Conservation (phyloP, 92 coral and sea anemone genomes). For the Chrysogorgia sp. region DNA sequence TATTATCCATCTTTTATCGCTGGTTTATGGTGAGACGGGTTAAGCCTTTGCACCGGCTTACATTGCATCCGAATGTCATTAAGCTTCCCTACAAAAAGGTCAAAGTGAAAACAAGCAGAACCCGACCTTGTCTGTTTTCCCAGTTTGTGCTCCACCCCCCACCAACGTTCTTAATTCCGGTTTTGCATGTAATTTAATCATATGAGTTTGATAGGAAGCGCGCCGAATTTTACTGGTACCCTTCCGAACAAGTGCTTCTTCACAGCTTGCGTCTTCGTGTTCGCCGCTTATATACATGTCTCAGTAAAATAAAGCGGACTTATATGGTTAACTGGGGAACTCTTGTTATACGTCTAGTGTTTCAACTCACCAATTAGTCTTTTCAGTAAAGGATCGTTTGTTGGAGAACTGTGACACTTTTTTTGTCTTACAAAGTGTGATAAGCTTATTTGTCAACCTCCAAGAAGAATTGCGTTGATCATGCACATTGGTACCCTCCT, state of each 20-base stretch:
- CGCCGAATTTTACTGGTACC: not conserved
- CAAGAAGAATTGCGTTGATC: slow-evolving; percentile 2
- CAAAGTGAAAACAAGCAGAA: not conserved
- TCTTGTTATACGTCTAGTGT: not conserved
- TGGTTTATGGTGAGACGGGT: too few relatives aligned
- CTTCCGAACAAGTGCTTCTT: slow-evolving; percentile 1
- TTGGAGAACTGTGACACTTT: not conserved
- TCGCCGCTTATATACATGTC: not conserved
- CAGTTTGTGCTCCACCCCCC: slow-evolving; percentile 28
- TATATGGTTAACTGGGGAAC: not conserved
- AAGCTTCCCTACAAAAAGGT: too few relatives aligned
- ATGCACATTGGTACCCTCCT: slow-evolving; percentile 14
- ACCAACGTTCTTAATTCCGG: slow-evolving; percentile 11
- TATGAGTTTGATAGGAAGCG: slow-evolving; percentile 10
- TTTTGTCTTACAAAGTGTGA: slow-evolving; percentile 11
- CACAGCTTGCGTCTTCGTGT: slow-evolving; percentile 2
- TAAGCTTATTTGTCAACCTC: slow-evolving; percentile 12
- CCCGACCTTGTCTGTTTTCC: slow-evolving; percentile 6
- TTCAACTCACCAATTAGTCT: slow-evolving; percentile 1
- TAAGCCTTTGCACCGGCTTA: too few relatives aligned
- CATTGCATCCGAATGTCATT: too few relatives aligned
- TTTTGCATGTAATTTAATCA: slow-evolving; percentile 19
- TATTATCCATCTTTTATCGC: too few relatives aligned
- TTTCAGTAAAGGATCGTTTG: not conserved
- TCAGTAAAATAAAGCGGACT: not conserved